Evolutionary conservation across 2,113 vertebrate genomes (phyloP), one percentile per base, ranked within the genome.

Genomic region (Oriolus oriolus): DNA sequence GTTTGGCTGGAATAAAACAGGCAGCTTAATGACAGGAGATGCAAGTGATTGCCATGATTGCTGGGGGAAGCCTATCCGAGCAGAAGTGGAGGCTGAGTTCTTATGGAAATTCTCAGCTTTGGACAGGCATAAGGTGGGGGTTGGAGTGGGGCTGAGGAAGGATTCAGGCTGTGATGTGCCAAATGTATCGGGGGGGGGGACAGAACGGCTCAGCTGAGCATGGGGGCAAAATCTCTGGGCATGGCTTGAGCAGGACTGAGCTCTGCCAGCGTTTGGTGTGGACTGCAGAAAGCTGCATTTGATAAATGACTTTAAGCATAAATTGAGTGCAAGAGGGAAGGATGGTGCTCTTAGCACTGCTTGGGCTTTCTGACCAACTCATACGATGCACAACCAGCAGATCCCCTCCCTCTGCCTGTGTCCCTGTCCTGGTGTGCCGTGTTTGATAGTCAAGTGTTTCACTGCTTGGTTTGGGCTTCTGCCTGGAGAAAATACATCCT

Each of bases 331-430:
- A 37, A 31, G 74, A 71, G 47, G n/a, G 57, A 66, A 71, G 39
- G 65, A 17, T 44, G 47, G 17, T 82, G 50, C 44, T 91, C 19
- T 61, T 5, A 78, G 65, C 41, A 2, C 33, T 64, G 47, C 60
- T 20, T 52, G 75, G 49, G 31, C 53, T 84, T 73, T 56, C 35
- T 30, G 39, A 19, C 21, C 42, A 50, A 3, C 42, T 77, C 76
- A 61, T 2, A 2, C 0, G 0, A 45, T 53, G 7, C 22, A 10
- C 31, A 65, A 3, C 33, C 1, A 2, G n/a, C 12, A 39, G 44
- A 60, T 77, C 19, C 16, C 45, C 17, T 90, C 42, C n/a, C 59
- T 70, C 37, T 77, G 49, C 53, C 37, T 0, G 0, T 24, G 41
- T 42, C 54, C 13, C 6, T 3, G 2, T 22, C 33, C 23, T 24